Evolutionary conservation across 2,113 vertebrate genomes (phyloP), one percentile per base, ranked within the genome.

Genomic region (Zapus hudsonius): DNA sequence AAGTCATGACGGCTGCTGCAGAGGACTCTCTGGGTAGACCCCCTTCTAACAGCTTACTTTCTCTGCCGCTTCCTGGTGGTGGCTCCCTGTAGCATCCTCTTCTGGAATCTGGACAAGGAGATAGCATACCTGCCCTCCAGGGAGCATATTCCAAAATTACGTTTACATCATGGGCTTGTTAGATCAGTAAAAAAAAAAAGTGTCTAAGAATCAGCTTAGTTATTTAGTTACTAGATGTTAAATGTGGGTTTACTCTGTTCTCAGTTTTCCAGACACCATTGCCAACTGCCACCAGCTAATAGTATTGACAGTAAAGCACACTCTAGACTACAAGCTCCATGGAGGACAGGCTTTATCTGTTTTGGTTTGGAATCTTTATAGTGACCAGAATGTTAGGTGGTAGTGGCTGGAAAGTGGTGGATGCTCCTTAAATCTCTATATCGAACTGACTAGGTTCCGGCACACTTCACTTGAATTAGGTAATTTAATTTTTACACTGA

Each of bases 301-400:
- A 40, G 33, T 36, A 8, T 13, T 20, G 40, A 69, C 19, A 3
- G 6, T 47, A 40, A 1, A 36, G 0, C 64, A 52, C 55, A 11
- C 38, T 66, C 38, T 42, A 3, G n/a, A 29, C 7, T 17, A 3
- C 33, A 31, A 74, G 40, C 47, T 33, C 23, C 11, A 0, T 1
- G 19, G 70, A 55, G 36, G 42, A 2, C 33, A 23, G 16, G 1
- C 27, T 42, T 52, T 38, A n/a, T 75, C 44, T 59, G 44, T 27
- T 84, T 44, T 29, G 19, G 57, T 55, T 67, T 20, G 33, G 38
- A 27, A 0, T 12, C 4, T 2, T 2, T 15, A 0, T 1, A 0
- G 23, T 16, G 6, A 17, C 40, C 33, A 15, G 61, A 42, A 3
- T 16, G 17, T 20, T 2, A 31, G 47, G 70, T 4, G 12, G 19